A percentile compares a stretch with the other conserved stretches of the same genome.
Conservation (phyloP, 2,113 vertebrate genomes). For the Chamaetylas fuelleborni region DNA sequence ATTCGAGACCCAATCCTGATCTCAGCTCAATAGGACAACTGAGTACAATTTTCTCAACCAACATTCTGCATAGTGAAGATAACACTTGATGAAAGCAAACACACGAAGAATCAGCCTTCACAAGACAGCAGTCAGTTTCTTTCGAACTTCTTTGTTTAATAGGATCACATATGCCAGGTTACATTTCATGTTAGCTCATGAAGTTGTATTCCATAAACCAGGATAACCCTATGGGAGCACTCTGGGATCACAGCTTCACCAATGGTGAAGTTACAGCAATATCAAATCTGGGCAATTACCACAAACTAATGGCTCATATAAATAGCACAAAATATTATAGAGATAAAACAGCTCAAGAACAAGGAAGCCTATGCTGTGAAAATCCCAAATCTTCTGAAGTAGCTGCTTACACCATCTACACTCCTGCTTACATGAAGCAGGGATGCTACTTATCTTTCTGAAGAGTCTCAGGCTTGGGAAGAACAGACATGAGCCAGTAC, state of each 20-base stretch:
- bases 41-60: not conserved
- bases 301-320: not conserved
- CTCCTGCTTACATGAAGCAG: not conserved
- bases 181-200: not conserved
- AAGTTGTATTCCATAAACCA: not conserved
- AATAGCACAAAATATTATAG: not conserved
- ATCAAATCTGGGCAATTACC: not conserved
- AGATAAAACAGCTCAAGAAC: not conserved
- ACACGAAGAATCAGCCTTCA: not conserved
- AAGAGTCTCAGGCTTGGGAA: not conserved
- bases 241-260: not conserved
- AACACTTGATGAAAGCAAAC: not conserved
- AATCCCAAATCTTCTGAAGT: not conserved
- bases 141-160: not conserved
- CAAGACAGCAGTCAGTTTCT: not conserved
- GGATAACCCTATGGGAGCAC: not conserved
- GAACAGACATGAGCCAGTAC: not conserved
- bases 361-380: not conserved
- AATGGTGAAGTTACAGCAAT: not conserved
- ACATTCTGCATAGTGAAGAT: not conserved
- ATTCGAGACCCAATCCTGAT: not conserved
- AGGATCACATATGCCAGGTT: not conserved
- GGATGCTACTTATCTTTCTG: not conserved
- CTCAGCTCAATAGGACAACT: not conserved
- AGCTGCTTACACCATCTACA: not conserved